These are phyloP conservation scores for Fundulus diaphanus DNA, from an alignment of 2,797 vertebrate species.

Conservation along the genomic window DNA sequence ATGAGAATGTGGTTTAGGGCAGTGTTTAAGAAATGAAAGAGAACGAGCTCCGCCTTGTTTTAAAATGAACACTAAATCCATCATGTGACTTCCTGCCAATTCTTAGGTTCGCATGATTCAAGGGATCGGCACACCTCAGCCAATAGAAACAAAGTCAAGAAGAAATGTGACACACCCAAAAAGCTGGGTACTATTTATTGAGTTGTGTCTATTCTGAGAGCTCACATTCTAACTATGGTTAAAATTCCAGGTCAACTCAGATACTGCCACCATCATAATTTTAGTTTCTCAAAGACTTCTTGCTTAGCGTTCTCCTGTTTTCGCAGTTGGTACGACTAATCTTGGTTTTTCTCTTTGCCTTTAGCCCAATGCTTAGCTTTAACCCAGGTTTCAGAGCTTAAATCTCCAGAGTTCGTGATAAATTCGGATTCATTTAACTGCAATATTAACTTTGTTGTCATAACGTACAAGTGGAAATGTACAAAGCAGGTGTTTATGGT, in stretches of 20 bases:
- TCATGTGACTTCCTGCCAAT: constrained; percentile 38
- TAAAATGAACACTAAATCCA: constrained; percentile 24
- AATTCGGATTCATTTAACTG: constrained; percentile 2
- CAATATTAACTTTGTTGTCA: background rate
- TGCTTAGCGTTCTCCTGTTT: constrained; percentile 30
- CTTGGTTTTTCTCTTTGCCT: constrained; percentile 27
- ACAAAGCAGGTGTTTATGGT: constrained; percentile 19
- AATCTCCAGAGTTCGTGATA: background rate
- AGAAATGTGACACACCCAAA: constrained; percentile 39
- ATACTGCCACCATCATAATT: constrained; percentile 4
- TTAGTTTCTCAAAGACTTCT: constrained; percentile 41
- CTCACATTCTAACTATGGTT: background rate
- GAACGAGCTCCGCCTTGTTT: constrained; percentile 25
- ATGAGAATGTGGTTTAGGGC: constrained; percentile 18
- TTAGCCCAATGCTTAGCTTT: constrained; percentile 37
- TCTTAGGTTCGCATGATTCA: constrained; percentile 38
- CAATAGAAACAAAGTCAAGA: constrained; percentile 40
- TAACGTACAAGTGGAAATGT: constrained; percentile 16
- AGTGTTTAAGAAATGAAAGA: background rate
- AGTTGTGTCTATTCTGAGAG: constrained; percentile 54
- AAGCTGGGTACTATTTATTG: constrained; percentile 35
- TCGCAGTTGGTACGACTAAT: constrained; percentile 17
- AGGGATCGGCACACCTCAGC: constrained; percentile 36
- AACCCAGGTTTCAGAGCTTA: constrained; percentile 1
- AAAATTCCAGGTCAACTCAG: constrained; percentile 7